Evolutionary conservation across 2,888 invertebrate species (phyloP), one percentile per base, ranked within the genome.

Genomic region (Apomyelois bistriatella): DNA sequence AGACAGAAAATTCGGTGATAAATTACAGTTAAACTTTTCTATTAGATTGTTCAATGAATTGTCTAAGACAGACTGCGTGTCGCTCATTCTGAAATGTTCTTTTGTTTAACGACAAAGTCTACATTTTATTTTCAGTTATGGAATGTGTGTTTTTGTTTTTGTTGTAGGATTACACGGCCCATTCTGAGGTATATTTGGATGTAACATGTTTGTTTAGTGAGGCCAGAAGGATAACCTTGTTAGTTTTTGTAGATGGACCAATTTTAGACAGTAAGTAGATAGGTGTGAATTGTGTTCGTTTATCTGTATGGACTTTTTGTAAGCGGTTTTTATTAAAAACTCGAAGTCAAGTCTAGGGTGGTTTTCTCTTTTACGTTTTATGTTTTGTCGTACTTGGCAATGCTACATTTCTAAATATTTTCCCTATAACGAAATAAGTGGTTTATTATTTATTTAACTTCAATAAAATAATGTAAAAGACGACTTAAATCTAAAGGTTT

Each of bases 31-130:
- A 43, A 56, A 60, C 58, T 59, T 57, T 62, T 60, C 62, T 62
- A 65, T 62, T 62, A 68, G 67, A 65, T 65, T 63, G 52, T 57
- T 59, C 63, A 57, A 54, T 72, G 64, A 72, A 68, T 72, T 67
- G 71, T 64, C 59, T 64, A 54, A 70, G 72, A 71, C 67, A 82
- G 82, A 82, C 82, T 69, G 79, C 76, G 69, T 72, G 82, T 74
- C 82, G 72, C 66, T 69, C 57, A 61, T 59, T 55, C 56, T 61
- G 64, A 59, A 62, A 64, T 58, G 53, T 53, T 69, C 73, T 74
- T 78, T 79, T 79, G 79, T 79, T 58, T 58, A 43, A 64, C 75
- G 78, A 70, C 57, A 64, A 56, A 62, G 63, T 66, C 64, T 62
- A 64, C 57, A 58, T 61, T 64, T 72, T 68, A 64, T 70, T 72